Evolutionary conservation across 2,888 invertebrate species (phyloP), one percentile per base, ranked within the genome.

Genomic region (Scaptodrosophila latifasciaeformis): DNA sequence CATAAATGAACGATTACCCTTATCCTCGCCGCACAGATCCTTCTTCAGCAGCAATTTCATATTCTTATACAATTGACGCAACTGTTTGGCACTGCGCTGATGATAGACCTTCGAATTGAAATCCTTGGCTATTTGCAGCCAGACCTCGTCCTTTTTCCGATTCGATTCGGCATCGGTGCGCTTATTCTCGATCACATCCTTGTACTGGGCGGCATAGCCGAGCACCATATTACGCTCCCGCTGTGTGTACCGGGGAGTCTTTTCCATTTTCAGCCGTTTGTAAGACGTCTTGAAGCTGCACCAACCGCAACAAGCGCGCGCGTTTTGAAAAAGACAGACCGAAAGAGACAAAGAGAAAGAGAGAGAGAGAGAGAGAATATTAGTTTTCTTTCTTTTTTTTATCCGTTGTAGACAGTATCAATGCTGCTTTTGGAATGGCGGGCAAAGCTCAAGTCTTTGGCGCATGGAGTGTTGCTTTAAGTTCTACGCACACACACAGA

Each of bases 221-320:
- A 84, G 83, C 62, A 81, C 87, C 85, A 82, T 87, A 54, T 82
- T 85, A 58, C 80, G 85, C 77, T 85, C 87, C 81, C 81, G 82
- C 70, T 82, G 83, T 59, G 86, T 86, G 59, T 83, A 84, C 43
- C 82, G 85, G 66, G 83, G 84, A 77, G 84, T 85, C 78, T 84
- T 85, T 78, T 84, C 85, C 85, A 84, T 86, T 78, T 85, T 85
- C 65, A 85, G 72, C 67, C 82, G 81, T 70, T 83, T 85, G 69
- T 81, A 70, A 74, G 85, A 83, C 85, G 84, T 85, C 70, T 81
- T 85, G 85, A 84, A 77, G 82, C 84, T 84, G 61, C 5, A 53
- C 6, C n/a, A 15, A n/a, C n/a, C n/a, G n/a, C n/a, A n/a, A n/a
- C n/a, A n/a, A n/a, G n/a, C n/a, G n/a, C n/a, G n/a, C n/a, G n/a